Base-by-base conservation (phyloP, 2,888 invertebrate species). In the Alloplasta piceator region DNA sequence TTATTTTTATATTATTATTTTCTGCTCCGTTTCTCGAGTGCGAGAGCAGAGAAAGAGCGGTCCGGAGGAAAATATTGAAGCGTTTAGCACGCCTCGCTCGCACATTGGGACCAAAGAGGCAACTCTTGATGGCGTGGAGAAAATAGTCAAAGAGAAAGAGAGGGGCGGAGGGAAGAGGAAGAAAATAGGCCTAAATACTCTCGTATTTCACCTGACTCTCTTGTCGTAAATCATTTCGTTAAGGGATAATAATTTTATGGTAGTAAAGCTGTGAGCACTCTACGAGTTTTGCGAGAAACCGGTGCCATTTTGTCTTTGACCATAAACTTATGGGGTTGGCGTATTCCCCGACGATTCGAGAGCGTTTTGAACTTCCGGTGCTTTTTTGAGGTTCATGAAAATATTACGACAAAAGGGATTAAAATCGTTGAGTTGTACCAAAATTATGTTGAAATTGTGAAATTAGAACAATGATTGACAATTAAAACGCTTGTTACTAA, bases 211-310 rank as follows among this genome's bases (percentile, higher is more conserved):
- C 55, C 52, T 36, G 39, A 41, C 63, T 63, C 48, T 5, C 63
- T 63, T 39, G 6, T 36, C 78, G 60, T 52, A 66, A 78, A 78
- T 78, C 61, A 61, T 72, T 78, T 78, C 55, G 72, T 72, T 55
- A 67, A 72, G 46, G 61, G 67, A 72, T 78, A 39, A 72, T 78
- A 52, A 67, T 78, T 78, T 78, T 56, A 61, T 46, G 66, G 38
- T 50, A 66, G 36, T 50, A 76, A 60, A 16, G 52, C 16, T n/a
- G 5, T 12, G 12, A 12, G 3, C 4, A 6, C 26, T 26, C 26
- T 26, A 26, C 26, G 3, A 26, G 26, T 26, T 26, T 3, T 26
- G 26, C 26, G 26, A 26, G 26, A 26, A 26, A 26, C 26, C 26
- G 26, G 26, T 26, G 3, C 26, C 3, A 26, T 26, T 26, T 26